Base-by-base conservation (phyloP, 2,888 invertebrate species). In the Molorchus minor region DNA sequence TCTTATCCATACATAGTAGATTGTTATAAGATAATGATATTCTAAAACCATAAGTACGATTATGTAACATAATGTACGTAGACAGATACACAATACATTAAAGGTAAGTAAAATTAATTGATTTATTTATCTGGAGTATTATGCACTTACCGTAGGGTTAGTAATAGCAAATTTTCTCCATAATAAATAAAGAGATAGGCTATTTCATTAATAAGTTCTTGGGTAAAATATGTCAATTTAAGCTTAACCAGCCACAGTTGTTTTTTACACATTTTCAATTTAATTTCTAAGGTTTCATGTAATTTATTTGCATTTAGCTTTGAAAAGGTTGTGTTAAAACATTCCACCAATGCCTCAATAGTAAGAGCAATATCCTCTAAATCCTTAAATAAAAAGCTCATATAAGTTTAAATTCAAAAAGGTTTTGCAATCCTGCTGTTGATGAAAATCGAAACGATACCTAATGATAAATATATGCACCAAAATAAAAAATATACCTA, bases 1-100 rank as follows among this genome's bases (percentile, higher is more conserved):
- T 86, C 60, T 83, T 82, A 70, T 88, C 86, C 65, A 88, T 77
- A 1, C 84, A 83, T 44, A 88, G 78, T 38, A 87, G 80, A 58
- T 84, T 83, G 70, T 90, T 89, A 76, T 87, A 88, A 59, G 84
- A 82, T 52, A 83, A 83, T 2, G 88, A 85, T 69, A 90, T 80
- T 72, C 89, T 89, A 79, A 83, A 68, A 53, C 10, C 29, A 38
- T 47, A 13, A 19, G n/a, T 46, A 21, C 3, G 3, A 25, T 13
- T 44, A 43, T 36, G 3, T 55, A 3, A 25, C 7, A 20, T 2
- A n/a, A 21, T 4, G 10, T 56, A 47, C 40, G 21, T n/a, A 21
- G 8, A 13, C 17, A n/a, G n/a, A n/a, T n/a, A n/a, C n/a, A n/a
- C n/a, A n/a, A n/a, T 15, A 12, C 33, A 33, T 30, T 30, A 12